Conservation (phyloP, 64 coral and sea anemone genomes). For the Cladopsammia gracilis region DNA sequence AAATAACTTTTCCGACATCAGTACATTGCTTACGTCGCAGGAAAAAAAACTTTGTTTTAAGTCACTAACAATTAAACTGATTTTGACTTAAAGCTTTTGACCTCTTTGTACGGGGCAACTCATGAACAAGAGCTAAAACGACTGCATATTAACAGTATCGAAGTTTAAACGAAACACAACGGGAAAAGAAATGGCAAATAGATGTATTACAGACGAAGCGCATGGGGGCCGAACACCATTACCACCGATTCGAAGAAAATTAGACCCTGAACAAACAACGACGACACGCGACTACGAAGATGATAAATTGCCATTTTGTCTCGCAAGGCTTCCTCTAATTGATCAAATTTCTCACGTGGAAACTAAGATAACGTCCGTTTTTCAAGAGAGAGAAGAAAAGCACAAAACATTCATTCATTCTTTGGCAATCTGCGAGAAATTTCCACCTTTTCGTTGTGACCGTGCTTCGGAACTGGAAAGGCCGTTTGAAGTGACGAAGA, state of each 20-base stretch:
- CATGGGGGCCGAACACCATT: neutral
- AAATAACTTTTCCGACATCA: no score
- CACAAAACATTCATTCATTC: neutral
- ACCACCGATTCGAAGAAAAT: neutral
- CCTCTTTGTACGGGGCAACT: no score
- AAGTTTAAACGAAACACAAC: no score
- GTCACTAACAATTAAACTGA: no score
- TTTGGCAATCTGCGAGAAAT: neutral
- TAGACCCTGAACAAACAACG: neutral
- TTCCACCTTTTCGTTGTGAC: no score
- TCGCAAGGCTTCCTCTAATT: slow-evolving; percentile 13
- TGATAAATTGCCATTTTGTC: no score
- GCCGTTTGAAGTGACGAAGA: neutral
- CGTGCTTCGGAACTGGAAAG: neutral
- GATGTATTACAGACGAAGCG: neutral
- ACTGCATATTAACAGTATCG: no score
- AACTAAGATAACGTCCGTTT: neutral
- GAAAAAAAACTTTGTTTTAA: no score
- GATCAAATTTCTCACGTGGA: neutral
- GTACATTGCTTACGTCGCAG: no score
- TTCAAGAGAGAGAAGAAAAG: neutral
- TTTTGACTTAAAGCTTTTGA: no score
- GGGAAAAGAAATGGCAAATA: neutral
- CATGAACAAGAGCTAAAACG: no score
- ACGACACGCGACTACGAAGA: no score